Base-by-base conservation (phyloP, 37 sponge, comb jelly and placozoan species). In the Spongilla lacustris region DNA sequence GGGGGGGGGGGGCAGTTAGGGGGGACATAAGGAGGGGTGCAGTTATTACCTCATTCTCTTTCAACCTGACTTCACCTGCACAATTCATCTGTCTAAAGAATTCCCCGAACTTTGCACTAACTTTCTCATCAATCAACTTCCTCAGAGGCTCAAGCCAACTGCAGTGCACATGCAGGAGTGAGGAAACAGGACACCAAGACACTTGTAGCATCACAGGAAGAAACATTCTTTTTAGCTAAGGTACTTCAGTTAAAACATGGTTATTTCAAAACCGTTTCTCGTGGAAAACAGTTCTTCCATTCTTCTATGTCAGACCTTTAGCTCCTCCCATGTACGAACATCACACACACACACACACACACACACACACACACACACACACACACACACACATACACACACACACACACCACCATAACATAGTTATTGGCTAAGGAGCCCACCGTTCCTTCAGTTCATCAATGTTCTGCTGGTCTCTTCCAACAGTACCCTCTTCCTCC, bases 71-170 rank as follows among this genome's bases (percentile, higher is more conserved):
- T 73, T 96, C 92, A 21, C 99, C 97, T 50, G 92, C 92, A 90
- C 97, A 96, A 11, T 76, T 80, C 90, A 98, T 93, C 32, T 88
- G 81, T 6, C 80, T 81, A 88, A 98, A 98, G 79, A 88, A 98
- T 24, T 66, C 8, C 46, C 89, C 66, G 68, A 95, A 98, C 48
- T 88, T 89, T 2, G 72, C 84, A 79, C 86, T 93, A 27, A 98
- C 84, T 77, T 83, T 34, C 9, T 74, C 89, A 58, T 58, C 58
- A 0, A 95, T 67, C 29, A 95, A 87, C 38, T 88, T 73, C 50
- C 85, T 91, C 37, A 98, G 87, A 24, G 97, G 91, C 37, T 67
- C 81, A 36, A 95, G 85, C 99, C 98, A 98, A 46, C 87, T 89
- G 30, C 2, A 14, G 46, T 41, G 41, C 6, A 41, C 3, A 6